phyloP scores from a whole-genome alignment of 2,797 vertebrate genomes.

The Enteromius unitaeniatus region DNA sequence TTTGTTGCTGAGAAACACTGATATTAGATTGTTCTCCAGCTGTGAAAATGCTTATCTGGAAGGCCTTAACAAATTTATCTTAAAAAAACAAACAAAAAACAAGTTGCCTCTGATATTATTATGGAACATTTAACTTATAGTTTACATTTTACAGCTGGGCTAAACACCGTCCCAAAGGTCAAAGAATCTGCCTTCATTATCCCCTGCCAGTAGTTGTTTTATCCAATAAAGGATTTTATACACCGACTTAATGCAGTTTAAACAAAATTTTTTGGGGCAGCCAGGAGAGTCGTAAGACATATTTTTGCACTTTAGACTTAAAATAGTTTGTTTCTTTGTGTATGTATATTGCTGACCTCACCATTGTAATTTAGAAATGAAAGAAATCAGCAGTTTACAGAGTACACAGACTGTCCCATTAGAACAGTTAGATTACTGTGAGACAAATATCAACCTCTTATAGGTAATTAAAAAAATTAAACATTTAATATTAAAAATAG shows the following conservation, averaged over 20 bases:
- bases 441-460: background rate
- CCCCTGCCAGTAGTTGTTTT: background rate
- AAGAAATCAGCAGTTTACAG: conserved; percentile 27
- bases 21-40: background rate
- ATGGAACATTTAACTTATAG: conserved; percentile 10
- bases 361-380: background rate
- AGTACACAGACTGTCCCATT: background rate
- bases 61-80: background rate
- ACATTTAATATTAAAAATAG: too few species aligned
- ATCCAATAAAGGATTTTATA: background rate
- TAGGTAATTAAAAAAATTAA: background rate
- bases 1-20: background rate
- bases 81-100: background rate
- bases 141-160: conserved; percentile 38
- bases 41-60: conserved; percentile 7
- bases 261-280: background rate
- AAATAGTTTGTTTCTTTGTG: conserved; percentile 22
- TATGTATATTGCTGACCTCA: conserved; percentile 23
- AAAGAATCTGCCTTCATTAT: background rate
- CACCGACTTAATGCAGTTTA: background rate
- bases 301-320: conserved; percentile 8
- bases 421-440: conserved; percentile 5
- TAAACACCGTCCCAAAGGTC: background rate
- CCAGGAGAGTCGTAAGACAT: conserved; percentile 5
- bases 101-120: background rate